These are phyloP conservation scores for Drosophila eugracilis DNA, from an alignment of 1,140 invertebrate genomes.

Conservation along the genomic window DNA sequence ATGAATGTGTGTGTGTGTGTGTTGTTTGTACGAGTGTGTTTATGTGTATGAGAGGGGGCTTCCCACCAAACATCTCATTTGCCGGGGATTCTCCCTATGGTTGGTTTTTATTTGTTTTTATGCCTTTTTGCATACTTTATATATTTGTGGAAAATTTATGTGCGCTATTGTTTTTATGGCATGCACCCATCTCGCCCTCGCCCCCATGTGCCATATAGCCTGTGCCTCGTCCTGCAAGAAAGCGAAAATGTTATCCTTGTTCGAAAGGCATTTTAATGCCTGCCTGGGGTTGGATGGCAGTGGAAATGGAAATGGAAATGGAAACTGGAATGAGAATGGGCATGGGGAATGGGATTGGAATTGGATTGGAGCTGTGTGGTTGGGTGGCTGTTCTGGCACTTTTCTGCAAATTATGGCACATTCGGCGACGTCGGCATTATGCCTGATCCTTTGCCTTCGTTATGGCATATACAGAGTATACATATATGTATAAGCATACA, in stretches of 20 bases:
- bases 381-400: conserved; percentile 64
- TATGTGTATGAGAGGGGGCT: no score
- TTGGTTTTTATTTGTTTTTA: conserved; percentile 63
- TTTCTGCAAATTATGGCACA: conserved; percentile 80
- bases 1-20: conserved; percentile 17
- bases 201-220: conserved; percentile 53
- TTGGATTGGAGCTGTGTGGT: conserved; percentile 20
- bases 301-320: conserved; percentile 4
- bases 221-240: conserved; percentile 52
- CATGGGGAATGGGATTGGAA: conserved; percentile 17
- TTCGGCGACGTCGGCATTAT: conserved; percentile 69
- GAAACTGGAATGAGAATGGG: no score
- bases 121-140: conserved; percentile 84
- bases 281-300: conserved; percentile 13
- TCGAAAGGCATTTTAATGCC: conserved; percentile 56
- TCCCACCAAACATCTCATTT: conserved; percentile 20
- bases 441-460: conserved; percentile 70
- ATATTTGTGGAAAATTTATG: conserved; percentile 84
- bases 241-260: conserved; percentile 69
- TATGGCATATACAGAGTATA: conserved; percentile 31
- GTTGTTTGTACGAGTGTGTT: no score
- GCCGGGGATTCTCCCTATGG: not conserved
- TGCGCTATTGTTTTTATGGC: conserved; percentile 84
- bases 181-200: conserved; percentile 81
- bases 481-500: conserved; percentile 23